These are phyloP conservation scores for Paracanthobrama guichenoti DNA, from an alignment of 2,113 vertebrate genomes.

Conservation along the genomic window DNA sequence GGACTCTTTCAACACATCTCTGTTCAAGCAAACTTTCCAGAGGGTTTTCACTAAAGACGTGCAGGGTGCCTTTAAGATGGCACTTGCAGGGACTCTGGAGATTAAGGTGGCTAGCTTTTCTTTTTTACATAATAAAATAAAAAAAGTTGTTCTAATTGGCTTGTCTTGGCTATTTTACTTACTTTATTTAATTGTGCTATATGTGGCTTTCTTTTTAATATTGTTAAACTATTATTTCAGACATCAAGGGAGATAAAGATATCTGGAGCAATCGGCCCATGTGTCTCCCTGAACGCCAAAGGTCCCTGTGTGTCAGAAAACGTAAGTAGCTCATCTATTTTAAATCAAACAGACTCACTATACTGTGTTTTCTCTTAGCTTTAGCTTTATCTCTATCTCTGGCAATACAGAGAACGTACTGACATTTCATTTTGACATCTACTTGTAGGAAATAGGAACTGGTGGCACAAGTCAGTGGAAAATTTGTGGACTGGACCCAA, in stretches of 20 bases:
- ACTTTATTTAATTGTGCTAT: background rate
- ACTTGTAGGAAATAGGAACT: slow-evolving; percentile 90
- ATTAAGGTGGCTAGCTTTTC: slow-evolving; percentile 84
- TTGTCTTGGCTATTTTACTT: background rate
- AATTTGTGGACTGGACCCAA: slow-evolving; percentile 91
- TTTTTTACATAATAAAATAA: background rate
- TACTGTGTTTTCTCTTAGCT: background rate
- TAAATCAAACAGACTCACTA: background rate
- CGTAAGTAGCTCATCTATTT: slow-evolving; percentile 71
- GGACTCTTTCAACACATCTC: slow-evolving; percentile 96
- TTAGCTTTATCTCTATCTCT: background rate
- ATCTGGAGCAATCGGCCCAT: slow-evolving; percentile 95
- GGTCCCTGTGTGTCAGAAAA: slow-evolving; percentile 98
- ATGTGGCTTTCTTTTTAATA: background rate
- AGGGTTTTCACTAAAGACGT: slow-evolving; percentile 94
- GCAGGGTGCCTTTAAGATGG: slow-evolving; percentile 95
- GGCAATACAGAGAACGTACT: background rate
- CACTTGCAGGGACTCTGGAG: slow-evolving; percentile 92
- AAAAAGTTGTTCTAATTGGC: background rate
- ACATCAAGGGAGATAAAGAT: slow-evolving; percentile 97
- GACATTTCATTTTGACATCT: background rate
- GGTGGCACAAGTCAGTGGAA: slow-evolving; percentile 98
- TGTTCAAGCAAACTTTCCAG: slow-evolving; percentile 98
- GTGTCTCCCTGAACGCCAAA: slow-evolving; percentile 92
- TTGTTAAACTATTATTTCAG: slow-evolving; percentile 66